Conservation (phyloP, 2,797 vertebrate species). For the Xiphophorus birchmanni region DNA sequence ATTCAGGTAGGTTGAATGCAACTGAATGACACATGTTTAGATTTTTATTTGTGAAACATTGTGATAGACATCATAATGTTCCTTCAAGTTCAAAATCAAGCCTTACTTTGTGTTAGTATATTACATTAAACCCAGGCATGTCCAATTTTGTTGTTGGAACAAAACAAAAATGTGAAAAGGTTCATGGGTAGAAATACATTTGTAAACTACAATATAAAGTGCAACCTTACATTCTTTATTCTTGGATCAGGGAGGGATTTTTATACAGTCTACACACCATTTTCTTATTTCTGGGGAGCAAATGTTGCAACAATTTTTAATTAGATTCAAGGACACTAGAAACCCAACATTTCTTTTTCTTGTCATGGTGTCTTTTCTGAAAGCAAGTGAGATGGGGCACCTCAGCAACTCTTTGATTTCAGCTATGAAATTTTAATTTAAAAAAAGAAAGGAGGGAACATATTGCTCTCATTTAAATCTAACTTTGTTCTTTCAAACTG, state of each 20-base stretch:
- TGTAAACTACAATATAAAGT: not conserved
- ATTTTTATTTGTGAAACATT: not conserved
- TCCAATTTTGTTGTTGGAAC: not conserved
- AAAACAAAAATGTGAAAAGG: not conserved
- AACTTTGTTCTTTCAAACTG: constrained; percentile 87
- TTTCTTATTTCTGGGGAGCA: constrained; percentile 28
- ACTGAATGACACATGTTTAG: not conserved
- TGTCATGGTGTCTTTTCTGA: constrained; percentile 55
- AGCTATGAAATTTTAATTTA: constrained; percentile 83
- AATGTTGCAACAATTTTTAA: constrained; percentile 63
- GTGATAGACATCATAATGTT: not conserved
- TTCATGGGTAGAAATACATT: not conserved
- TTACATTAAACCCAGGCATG: not conserved
- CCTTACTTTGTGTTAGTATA: not conserved
- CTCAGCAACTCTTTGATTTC: constrained; percentile 78
- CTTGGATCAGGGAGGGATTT: constrained; percentile 12
- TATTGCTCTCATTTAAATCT: constrained; percentile 84
- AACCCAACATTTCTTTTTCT: constrained; percentile 53
- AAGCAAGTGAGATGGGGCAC: constrained; percentile 69
- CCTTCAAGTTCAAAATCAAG: not conserved
- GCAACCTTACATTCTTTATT: constrained; percentile 30
- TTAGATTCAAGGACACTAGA: constrained; percentile 57
- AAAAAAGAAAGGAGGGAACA: constrained; percentile 76
- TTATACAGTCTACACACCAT: constrained; percentile 41
- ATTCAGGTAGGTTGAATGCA: not conserved